Percentiles rank a stretch among this genome's conserved stretches.
phyloP scores from a whole-genome alignment of 2,113 vertebrate species.

The Callipepla californica region DNA sequence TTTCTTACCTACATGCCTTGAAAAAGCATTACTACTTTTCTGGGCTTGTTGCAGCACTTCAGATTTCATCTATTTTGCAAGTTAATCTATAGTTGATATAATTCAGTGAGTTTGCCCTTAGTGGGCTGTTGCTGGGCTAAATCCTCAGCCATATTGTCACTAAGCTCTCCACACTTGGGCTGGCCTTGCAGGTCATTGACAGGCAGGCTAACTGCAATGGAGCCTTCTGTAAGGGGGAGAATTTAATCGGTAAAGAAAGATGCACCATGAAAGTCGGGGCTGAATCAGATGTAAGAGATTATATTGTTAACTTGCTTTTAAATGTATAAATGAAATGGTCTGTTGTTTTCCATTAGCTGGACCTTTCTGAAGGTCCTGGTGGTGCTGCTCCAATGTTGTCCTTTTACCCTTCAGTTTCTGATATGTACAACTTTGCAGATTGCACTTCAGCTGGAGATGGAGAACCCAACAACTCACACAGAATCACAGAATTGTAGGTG shows the following conservation, averaged over 20 bases:
- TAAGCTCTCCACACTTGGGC: background rate
- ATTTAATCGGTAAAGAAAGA: background rate
- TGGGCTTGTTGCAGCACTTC: background rate
- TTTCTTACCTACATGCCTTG: background rate
- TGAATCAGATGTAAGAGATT: background rate
- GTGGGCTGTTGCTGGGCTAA: background rate
- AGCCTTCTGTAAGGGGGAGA: background rate
- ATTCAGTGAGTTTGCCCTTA: rapidly evolving
- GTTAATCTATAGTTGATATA: background rate
- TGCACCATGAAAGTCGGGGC: background rate
- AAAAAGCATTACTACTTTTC: background rate
- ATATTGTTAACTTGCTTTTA: background rate
- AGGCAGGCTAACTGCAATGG: background rate
- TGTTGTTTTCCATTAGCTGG: rapidly evolving
- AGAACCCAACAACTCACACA: background rate
- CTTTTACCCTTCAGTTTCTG: background rate
- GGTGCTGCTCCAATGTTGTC: background rate
- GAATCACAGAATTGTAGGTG: too few relatives aligned
- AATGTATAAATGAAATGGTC: background rate
- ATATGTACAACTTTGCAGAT: background rate
- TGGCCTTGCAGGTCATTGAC: background rate
- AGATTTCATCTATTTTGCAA: background rate
- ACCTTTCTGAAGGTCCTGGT: background rate
- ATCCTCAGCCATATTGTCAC: background rate
- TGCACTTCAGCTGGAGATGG: background rate